Conservation (phyloP, 1,140 invertebrate species). For the Glossosoma conforme region DNA sequence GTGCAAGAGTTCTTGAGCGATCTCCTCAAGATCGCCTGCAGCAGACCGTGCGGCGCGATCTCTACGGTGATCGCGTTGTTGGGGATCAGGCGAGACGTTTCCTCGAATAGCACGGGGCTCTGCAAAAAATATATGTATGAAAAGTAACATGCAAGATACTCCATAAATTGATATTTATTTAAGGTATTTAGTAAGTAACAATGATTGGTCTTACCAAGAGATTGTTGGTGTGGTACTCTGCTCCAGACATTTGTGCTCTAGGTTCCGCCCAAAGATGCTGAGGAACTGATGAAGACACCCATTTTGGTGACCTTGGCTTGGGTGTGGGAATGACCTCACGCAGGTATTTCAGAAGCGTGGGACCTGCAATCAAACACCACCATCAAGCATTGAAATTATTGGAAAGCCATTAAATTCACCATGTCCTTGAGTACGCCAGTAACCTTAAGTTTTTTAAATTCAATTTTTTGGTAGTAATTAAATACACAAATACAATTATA, state of each 20-base stretch:
- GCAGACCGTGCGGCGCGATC: slow-evolving; percentile 79
- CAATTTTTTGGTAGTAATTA: too few relatives aligned
- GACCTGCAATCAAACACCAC: slow-evolving; percentile 52
- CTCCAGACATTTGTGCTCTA: slow-evolving; percentile 60
- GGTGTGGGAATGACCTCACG: slow-evolving; percentile 60
- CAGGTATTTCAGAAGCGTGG: slow-evolving; percentile 60
- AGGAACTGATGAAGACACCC: slow-evolving; percentile 74
- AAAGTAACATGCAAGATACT: background rate
- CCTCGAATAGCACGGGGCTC: slow-evolving; percentile 81
- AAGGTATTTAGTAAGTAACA: too few relatives aligned
- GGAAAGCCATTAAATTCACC: too few relatives aligned
- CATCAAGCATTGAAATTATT: too few relatives aligned
- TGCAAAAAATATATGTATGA: slow-evolving; percentile 23
- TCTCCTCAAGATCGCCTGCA: slow-evolving; percentile 64
- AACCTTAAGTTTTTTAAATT: too few relatives aligned
- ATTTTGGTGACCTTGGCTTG: slow-evolving; percentile 60
- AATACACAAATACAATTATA: too few relatives aligned
- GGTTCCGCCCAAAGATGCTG: slow-evolving; percentile 59
- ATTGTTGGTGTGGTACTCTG: slow-evolving; percentile 84
- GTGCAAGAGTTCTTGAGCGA: slow-evolving; percentile 55
- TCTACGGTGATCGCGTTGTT: slow-evolving; percentile 72
- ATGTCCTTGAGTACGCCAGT: too few relatives aligned
- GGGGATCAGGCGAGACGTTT: slow-evolving; percentile 71
- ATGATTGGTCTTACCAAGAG: slow-evolving; percentile 47
- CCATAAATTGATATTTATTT: background rate